Percentiles rank a stretch among this genome's conserved stretches.
phyloP scores from a whole-genome alignment of 2,888 invertebrate genomes.

The Macaria notata region DNA sequence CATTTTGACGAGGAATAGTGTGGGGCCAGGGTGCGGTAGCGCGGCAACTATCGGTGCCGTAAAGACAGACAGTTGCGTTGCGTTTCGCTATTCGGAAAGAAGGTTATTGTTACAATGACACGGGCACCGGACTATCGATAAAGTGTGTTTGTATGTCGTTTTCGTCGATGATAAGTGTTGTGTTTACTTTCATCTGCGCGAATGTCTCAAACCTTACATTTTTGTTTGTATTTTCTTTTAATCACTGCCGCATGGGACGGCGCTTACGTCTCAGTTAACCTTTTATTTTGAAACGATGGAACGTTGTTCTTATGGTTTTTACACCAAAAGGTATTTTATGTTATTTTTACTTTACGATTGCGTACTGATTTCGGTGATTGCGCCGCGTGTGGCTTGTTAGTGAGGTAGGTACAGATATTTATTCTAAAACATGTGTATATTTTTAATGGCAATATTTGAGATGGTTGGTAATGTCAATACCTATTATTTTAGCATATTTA shows the following conservation, averaged over 20 bases:
- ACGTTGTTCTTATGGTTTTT: slow-evolving; percentile 91
- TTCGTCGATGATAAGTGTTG: slow-evolving; percentile 81
- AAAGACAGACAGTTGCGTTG: slow-evolving; percentile 65
- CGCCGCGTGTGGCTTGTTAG: slow-evolving; percentile 67
- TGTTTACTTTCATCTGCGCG: slow-evolving; percentile 82
- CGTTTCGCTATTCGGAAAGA: slow-evolving; percentile 76
- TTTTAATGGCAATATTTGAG: no score
- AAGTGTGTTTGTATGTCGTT: slow-evolving; percentile 83
- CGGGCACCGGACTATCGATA: slow-evolving; percentile 78
- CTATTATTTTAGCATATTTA: no score
- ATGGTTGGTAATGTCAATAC: no score
- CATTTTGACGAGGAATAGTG: slow-evolving; percentile 37
- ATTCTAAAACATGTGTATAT: no score
- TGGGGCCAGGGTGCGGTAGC: slow-evolving; percentile 64
- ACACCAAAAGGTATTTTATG: slow-evolving; percentile 90
- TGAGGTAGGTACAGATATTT: slow-evolving; percentile 32
- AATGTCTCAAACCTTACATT: slow-evolving; percentile 79
- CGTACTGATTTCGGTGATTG: slow-evolving; percentile 68
- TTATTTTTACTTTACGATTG: slow-evolving; percentile 78
- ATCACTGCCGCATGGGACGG: slow-evolving; percentile 79
- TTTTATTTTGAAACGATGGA: slow-evolving; percentile 87
- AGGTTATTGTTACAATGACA: slow-evolving; percentile 78
- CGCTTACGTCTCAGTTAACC: slow-evolving; percentile 80
- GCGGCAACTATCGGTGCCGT: slow-evolving; percentile 44
- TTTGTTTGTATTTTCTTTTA: slow-evolving; percentile 76